Conservation (phyloP, 1,140 invertebrate species). For the Diorhabda sublineata region DNA sequence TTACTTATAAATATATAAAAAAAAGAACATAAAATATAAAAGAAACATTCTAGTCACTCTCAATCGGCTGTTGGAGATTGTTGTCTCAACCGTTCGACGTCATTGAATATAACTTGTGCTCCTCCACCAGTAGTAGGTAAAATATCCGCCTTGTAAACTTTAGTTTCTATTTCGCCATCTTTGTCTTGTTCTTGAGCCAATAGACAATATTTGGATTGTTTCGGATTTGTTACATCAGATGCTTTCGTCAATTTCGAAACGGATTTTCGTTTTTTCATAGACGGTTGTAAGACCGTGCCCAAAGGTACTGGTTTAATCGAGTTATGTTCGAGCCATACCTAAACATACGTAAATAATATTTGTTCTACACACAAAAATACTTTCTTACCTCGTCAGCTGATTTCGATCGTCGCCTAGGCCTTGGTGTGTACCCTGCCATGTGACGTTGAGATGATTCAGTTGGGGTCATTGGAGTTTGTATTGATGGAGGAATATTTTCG, state of each 20-base stretch:
- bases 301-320: slow-evolving; percentile 66
- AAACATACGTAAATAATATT: slow-evolving; percentile 31
- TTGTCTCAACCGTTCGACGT: slow-evolving; percentile 88
- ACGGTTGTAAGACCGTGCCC: slow-evolving; percentile 85
- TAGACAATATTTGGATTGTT: slow-evolving; percentile 84
- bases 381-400: slow-evolving; percentile 16
- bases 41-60: not conserved
- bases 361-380: not conserved
- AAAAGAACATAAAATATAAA: no score
- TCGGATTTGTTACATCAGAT: slow-evolving; percentile 67
- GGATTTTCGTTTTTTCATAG: slow-evolving; percentile 76
- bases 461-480: slow-evolving; percentile 6
- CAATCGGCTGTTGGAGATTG: slow-evolving; percentile 61
- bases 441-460: slow-evolving; percentile 5
- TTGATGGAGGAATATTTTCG: not conserved
- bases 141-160: slow-evolving; percentile 87
- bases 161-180: slow-evolving; percentile 88
- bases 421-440: not conserved
- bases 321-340: slow-evolving; percentile 87
- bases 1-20: no score
- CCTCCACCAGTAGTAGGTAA: slow-evolving; percentile 89
- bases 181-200: slow-evolving; percentile 88
- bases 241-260: slow-evolving; percentile 71
- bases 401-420: slow-evolving; percentile 18
- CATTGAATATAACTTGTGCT: slow-evolving; percentile 91